Base-by-base conservation (phyloP, 2,797 vertebrate species). In the Silurus lanzhouensis region DNA sequence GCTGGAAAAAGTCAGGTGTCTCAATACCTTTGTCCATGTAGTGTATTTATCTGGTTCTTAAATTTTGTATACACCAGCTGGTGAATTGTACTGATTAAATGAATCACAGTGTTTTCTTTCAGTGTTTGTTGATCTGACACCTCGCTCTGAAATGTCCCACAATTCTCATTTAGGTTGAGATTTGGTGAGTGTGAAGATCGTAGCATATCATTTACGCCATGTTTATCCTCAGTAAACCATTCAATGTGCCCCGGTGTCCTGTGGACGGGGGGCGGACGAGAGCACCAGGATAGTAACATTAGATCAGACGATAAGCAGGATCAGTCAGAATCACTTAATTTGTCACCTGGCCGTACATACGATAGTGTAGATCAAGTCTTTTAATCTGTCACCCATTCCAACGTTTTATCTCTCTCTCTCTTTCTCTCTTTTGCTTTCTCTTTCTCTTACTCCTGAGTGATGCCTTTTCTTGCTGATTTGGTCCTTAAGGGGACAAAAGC, bases 401-500 rank as follows among this genome's bases (percentile, higher is more conserved):
- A n/a, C 77, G 44, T 2, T 80, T 6, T 48, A 58, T 64, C 52
- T 77, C 38, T 71, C 67, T 71, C 67, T 70, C 6, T 20, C 20
- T 13, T 0, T n/a, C 46, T 52, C 48, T 8, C 27, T 22, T 10
- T 22, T 5, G 10, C 17, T 20, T 57, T 13, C 8, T 38, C 74
- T 55, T n/a, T 27, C 48, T 2, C 52, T 76, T 14, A 6, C n/a
- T 76, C 74, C 7, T 19, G 25, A 61, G 5, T 13, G 27, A 60
- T 8, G 31, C 57, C 76, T 85, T 38, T 68, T 67, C 57, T 55
- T 85, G 61, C 60, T 14, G 19, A 60, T 52, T 81, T 25, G 38
- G 57, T 71, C 64, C 58, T 25, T 84, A 67, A 78, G 66, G 64
- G 70, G 63, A 83, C 72, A 70, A 38, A 38, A 38, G 38, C 38